Base-by-base conservation (phyloP, 2,888 invertebrate species). In the Seira sanloemensis region DNA sequence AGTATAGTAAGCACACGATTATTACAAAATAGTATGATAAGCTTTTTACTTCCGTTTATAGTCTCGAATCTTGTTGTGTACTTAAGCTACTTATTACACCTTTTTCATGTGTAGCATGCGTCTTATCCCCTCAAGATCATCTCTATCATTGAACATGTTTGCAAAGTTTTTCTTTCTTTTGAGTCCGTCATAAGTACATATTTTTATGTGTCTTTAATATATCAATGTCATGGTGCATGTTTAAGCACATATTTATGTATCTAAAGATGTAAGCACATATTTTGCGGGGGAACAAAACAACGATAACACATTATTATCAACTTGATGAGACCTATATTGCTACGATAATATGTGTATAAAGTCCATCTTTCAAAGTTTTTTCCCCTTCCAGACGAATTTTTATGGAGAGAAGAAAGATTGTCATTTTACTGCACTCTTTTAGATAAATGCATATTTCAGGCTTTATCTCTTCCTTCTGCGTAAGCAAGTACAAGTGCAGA, bases 321-420 rank as follows among this genome's bases (percentile, higher is more conserved):
- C n/a, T 9, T 37, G 37, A 37, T 37, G 37, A 37, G n/a, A n/a
- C n/a, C n/a, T n/a, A n/a, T n/a, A n/a, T n/a, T n/a, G n/a, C n/a
- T n/a, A n/a, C n/a, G n/a, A n/a, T n/a, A n/a, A n/a, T n/a, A n/a
- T n/a, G n/a, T n/a, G n/a, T n/a, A n/a, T n/a, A n/a, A n/a, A n/a
- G n/a, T n/a, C n/a, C n/a, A n/a, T 58, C 58, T 18, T 58, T 58
- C 18, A 4, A 16, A 4, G 12, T 37, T 37, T 37, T 37, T 12
- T 37, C 58, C 58, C n/a, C 26, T 62, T 62, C 26, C 18, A n/a
- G n/a, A n/a, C n/a, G n/a, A n/a, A n/a, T n/a, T n/a, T 62, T 62
- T 62, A 62, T 62, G 62, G 62, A 23, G 62, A 62, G 23, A 62
- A 21, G 62, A 62, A 62, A 62, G 62, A 62, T 62, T 62, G 7